Evolutionary conservation across 2,888 invertebrate genomes (phyloP).

Genomic region (Pseudoips prasinana): DNA sequence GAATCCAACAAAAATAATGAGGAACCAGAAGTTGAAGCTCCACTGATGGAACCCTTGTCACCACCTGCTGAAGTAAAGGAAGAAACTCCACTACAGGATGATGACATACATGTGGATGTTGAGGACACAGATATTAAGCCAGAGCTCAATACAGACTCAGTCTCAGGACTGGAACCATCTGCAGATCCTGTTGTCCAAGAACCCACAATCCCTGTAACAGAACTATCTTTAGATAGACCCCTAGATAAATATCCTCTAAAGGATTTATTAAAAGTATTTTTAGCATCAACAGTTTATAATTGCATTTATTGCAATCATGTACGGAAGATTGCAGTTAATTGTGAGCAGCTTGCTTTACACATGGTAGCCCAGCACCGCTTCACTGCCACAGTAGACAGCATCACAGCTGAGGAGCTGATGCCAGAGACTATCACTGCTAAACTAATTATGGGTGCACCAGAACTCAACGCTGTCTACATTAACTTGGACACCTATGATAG

Average conservation of each 20-base stretch:
- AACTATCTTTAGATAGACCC: constrained; percentile 87
- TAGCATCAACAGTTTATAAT: constrained; percentile 84
- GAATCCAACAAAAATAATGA: constrained; percentile 25
- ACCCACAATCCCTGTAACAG: constrained; percentile 84
- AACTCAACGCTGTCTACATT: constrained; percentile 85
- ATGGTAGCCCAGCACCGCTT: constrained; percentile 91
- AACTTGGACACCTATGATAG: constrained; percentile 88
- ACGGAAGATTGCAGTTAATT: constrained; percentile 91
- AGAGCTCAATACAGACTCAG: constrained; percentile 59
- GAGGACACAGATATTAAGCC: constrained; percentile 42
- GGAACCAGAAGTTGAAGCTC: constrained; percentile 18
- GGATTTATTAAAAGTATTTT: constrained; percentile 87
- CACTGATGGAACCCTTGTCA: constrained; percentile 21
- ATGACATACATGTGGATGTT: constrained; percentile 42
- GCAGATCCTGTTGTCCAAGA: constrained; percentile 59
- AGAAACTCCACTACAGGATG: constrained; percentile 34
- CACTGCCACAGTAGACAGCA: constrained; percentile 89
- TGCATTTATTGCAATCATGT: constrained; percentile 95
- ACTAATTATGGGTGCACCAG: constrained; percentile 83
- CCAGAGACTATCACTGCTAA: constrained; percentile 87
- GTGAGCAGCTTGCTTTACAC: constrained; percentile 89
- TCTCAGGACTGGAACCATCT: constrained; percentile 42
- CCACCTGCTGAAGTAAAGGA: constrained; percentile 31
- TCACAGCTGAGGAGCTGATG: constrained; percentile 87
- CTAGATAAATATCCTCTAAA: constrained; percentile 88